Conservation (phyloP, 1,140 invertebrate species). For the Neodiprion lecontei region DNA sequence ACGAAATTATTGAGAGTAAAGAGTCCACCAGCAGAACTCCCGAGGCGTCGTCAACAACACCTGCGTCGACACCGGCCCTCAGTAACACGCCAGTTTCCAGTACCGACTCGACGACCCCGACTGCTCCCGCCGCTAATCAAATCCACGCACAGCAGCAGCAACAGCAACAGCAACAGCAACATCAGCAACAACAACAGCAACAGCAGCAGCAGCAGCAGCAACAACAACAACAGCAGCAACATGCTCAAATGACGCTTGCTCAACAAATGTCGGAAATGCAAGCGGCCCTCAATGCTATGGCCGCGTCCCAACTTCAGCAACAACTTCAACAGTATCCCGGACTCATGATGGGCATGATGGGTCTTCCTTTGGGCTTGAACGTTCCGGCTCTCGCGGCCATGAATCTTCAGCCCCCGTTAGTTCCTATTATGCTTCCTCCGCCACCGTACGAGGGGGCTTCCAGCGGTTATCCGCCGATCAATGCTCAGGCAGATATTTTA, state of each 20-base stretch:
- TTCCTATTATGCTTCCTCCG: constrained; percentile 90
- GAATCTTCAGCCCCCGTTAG: constrained; percentile 86
- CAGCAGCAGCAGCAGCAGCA: constrained; percentile 30
- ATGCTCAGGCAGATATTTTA: constrained; percentile 63
- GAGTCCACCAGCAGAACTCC: constrained; percentile 58
- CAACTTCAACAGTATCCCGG: constrained; percentile 70
- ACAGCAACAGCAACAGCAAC: constrained; percentile 38
- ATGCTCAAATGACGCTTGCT: constrained; percentile 68
- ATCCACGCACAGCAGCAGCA: constrained; percentile 57
- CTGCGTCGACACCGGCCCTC: constrained; percentile 70
- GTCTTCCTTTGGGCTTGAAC: constrained; percentile 83
- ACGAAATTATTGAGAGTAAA: constrained; percentile 61
- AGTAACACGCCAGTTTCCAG: constrained; percentile 66
- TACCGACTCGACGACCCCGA: constrained; percentile 66
- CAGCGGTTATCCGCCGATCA: constrained; percentile 61
- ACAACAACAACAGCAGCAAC: constrained; percentile 41
- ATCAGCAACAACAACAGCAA: constrained; percentile 42
- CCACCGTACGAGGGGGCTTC: constrained; percentile 72
- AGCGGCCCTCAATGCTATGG: constrained; percentile 84
- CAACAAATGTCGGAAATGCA: constrained; percentile 87
- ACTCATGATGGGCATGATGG: constrained; percentile 74
- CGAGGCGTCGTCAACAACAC: constrained; percentile 66
- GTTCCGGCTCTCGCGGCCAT: constrained; percentile 84
- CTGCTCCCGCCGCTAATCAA: constrained; percentile 55
- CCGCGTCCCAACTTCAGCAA: constrained; percentile 80